phyloP scores from a whole-genome alignment of 1,140 invertebrate species.

The Chrysopa pallens region DNA sequence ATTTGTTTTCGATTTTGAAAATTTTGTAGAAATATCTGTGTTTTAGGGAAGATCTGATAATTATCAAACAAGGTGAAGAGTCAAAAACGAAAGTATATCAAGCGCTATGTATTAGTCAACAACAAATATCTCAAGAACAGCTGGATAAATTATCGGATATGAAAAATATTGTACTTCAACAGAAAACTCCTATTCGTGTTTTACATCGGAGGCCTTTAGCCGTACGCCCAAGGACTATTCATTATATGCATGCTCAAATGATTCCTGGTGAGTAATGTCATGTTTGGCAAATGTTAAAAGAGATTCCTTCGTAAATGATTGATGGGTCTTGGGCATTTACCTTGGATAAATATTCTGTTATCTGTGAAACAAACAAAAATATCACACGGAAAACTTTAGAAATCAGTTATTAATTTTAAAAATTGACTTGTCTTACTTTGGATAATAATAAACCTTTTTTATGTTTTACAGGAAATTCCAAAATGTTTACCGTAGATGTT shows the following conservation, averaged over 20 bases:
- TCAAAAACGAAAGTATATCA: constrained; percentile 69
- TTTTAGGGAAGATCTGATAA: constrained; percentile 42
- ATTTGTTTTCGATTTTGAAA: too few relatives aligned
- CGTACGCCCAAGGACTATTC: constrained; percentile 39
- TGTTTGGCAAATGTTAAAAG: too few relatives aligned
- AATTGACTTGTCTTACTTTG: constrained; percentile 3
- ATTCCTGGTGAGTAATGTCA: constrained; percentile 18
- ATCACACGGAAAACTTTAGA: neutral
- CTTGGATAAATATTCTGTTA: too few relatives aligned
- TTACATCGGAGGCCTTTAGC: constrained; percentile 61
- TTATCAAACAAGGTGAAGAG: constrained; percentile 74
- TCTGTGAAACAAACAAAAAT: too few relatives aligned
- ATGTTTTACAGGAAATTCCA: constrained; percentile 22
- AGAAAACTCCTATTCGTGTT: constrained; percentile 71
- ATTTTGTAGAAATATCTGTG: too few relatives aligned
- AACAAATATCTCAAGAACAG: constrained; percentile 26
- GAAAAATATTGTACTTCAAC: constrained; percentile 33
- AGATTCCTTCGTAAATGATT: too few relatives aligned
- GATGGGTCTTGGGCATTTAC: too few relatives aligned
- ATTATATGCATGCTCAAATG: constrained; percentile 32
- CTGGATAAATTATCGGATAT: constrained; percentile 33
- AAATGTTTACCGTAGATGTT: constrained; percentile 47
- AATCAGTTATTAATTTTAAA: constrained; percentile 9
- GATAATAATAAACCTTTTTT: neutral
- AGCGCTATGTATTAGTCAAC: constrained; percentile 48